Conservation (phyloP, 2,113 vertebrate species). For the Columba livia region DNA sequence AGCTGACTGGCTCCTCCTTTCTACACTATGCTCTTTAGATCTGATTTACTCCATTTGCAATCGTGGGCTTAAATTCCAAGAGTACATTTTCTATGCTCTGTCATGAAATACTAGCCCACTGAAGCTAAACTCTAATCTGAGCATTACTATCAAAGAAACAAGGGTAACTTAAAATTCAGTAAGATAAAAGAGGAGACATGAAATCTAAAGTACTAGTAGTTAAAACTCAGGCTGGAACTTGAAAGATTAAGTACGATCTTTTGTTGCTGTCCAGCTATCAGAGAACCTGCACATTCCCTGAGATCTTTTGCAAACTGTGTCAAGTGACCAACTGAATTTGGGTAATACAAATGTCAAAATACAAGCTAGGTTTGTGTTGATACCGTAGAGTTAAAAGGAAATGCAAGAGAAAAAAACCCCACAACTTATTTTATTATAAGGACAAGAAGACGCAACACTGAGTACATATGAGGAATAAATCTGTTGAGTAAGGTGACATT, state of each 20-base stretch:
- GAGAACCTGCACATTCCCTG: not conserved
- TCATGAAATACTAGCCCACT: not conserved
- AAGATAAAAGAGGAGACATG: not conserved
- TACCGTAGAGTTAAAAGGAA: not conserved
- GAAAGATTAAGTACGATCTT: not conserved
- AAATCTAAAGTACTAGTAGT: not conserved
- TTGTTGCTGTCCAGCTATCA: not conserved
- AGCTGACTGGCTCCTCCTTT: not conserved
- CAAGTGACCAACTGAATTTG: not conserved
- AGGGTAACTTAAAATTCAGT: not conserved
- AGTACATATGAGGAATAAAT: not conserved
- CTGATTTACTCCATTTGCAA: not conserved
- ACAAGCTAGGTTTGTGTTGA: not conserved
- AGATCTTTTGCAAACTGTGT: not conserved
- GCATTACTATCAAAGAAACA: not conserved
- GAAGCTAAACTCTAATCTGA: not conserved
- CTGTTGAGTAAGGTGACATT: constrained; percentile 51
- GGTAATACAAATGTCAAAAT: not conserved
- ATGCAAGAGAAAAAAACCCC: not conserved
- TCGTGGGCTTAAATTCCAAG: not conserved
- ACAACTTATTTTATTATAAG: not conserved
- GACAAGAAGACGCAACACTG: not conserved
- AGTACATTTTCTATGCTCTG: not conserved
- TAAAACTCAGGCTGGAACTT: not conserved
- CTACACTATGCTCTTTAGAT: not conserved